These are phyloP conservation scores for Anarrhichthys ocellatus DNA, from an alignment of 2,113 vertebrate species.

Conservation along the genomic window DNA sequence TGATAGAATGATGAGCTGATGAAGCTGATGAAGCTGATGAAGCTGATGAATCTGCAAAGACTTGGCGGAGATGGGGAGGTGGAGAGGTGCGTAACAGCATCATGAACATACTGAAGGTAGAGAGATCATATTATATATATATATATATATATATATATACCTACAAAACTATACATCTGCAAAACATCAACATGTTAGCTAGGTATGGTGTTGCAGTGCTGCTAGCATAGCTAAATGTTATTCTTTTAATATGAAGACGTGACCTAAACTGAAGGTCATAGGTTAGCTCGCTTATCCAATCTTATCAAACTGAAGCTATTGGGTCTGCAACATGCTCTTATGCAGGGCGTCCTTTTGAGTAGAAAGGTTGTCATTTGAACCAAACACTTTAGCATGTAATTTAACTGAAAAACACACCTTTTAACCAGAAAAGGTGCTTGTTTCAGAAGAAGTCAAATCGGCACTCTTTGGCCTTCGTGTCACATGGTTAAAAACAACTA, in stretches of 20 bases:
- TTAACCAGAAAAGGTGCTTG: conserved; percentile 1
- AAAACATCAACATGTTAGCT: background rate
- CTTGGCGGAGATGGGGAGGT: too few relatives aligned
- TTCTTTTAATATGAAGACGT: background rate
- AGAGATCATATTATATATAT: too few relatives aligned
- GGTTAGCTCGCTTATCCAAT: background rate
- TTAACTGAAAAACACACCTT: conserved; percentile 18
- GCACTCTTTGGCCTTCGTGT: background rate
- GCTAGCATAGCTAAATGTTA: background rate
- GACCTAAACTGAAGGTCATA: conserved; percentile 11
- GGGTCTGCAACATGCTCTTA: background rate
- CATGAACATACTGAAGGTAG: too few relatives aligned
- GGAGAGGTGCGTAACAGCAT: too few relatives aligned
- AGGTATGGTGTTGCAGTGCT: background rate
- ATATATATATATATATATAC: too few relatives aligned
- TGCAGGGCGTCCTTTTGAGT: background rate
- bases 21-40: too few relatives aligned
- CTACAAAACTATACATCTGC: background rate
- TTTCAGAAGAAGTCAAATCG: conserved; percentile 15
- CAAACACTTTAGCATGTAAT: conserved; percentile 19
- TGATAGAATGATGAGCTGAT: too few relatives aligned
- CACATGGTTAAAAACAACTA: conserved; percentile 26
- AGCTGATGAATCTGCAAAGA: too few relatives aligned
- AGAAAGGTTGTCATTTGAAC: background rate
- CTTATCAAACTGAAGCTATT: background rate